A percentile compares a stretch with the other conserved stretches of the same genome.
Conservation (phyloP, 2,888 invertebrate species). For the Balanococcus diminutus region DNA sequence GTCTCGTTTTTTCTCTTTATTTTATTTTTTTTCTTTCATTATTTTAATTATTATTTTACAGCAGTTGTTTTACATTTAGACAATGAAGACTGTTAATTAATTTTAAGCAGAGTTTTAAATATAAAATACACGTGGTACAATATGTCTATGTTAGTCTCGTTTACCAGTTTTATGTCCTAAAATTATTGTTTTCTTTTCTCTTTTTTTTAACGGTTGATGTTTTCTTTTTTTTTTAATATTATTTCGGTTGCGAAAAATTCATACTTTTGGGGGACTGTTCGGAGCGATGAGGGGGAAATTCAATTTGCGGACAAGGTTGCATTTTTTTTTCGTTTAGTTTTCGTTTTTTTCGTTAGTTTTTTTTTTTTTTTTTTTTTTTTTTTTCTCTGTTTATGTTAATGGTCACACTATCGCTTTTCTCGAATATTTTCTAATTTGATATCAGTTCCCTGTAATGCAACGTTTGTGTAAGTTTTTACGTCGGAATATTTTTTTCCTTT, state of each 20-base stretch:
- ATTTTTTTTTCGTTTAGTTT: constrained; percentile 20
- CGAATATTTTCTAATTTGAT: neutral
- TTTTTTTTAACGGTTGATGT: neutral
- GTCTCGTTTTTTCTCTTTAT: constrained; percentile 41
- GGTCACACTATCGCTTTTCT: neutral
- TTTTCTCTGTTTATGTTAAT: neutral
- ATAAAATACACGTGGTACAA: constrained; percentile 50
- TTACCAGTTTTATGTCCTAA: constrained; percentile 52
- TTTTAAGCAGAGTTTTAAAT: constrained; percentile 53
- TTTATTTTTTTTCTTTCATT: constrained; percentile 37
- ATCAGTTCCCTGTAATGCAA: constrained; percentile 14
- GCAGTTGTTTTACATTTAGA: constrained; percentile 54
- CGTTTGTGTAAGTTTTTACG: neutral
- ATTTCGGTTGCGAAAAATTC: neutral
- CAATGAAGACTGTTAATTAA: constrained; percentile 55
- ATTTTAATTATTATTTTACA: constrained; percentile 53
- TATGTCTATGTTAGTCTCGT: constrained; percentile 45
- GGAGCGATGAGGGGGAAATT: neutral
- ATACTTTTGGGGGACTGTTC: constrained; percentile 1
- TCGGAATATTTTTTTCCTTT: neutral
- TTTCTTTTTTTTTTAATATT: no score
- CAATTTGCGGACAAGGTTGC: constrained; percentile 26
- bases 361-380: neutral
- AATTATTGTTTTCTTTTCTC: constrained; percentile 29
- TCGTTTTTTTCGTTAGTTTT: neutral